Conservation (phyloP, 1,140 invertebrate species). For the Bombyx mori region DNA sequence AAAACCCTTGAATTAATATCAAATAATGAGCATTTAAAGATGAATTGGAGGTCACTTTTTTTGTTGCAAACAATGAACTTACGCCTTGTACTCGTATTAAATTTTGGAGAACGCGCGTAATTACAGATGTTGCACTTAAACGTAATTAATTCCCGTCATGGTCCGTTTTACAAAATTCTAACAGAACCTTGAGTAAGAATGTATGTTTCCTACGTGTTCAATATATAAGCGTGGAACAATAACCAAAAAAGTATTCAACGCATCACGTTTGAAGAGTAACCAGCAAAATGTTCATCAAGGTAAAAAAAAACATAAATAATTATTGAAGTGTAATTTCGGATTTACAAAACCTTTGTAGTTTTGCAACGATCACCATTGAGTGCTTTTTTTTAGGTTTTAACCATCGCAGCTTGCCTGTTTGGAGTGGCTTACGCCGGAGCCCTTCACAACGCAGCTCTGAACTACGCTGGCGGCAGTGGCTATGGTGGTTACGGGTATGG, state of each 20-base stretch:
- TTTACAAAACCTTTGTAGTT: not conserved
- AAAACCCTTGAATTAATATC: too few relatives aligned
- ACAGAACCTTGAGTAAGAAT: constrained; percentile 20
- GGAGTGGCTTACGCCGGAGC: constrained; percentile 20
- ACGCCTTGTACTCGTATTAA: too few relatives aligned
- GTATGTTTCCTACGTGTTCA: constrained; percentile 20
- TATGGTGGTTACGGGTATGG: constrained; percentile 16
- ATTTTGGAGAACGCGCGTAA: not conserved
- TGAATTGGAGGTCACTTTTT: too few relatives aligned
- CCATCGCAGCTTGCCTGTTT: constrained; percentile 19
- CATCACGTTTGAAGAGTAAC: constrained; percentile 18
- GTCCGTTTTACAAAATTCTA: constrained; percentile 23
- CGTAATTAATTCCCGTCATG: constrained; percentile 23
- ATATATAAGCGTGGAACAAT: constrained; percentile 26
- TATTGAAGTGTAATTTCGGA: too few relatives aligned
- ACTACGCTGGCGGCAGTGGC: constrained; percentile 3
- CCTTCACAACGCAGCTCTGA: constrained; percentile 7
- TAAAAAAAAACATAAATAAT: constrained; percentile 7
- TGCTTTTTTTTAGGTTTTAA: constrained; percentile 15
- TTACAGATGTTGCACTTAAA: constrained; percentile 13
- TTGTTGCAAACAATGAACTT: too few relatives aligned
- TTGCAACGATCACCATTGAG: not conserved
- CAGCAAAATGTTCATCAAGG: constrained; percentile 25
- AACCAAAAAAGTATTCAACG: constrained; percentile 17
- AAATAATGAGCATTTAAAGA: too few relatives aligned